Conservation (phyloP, 2,888 invertebrate species). For the Anoplius nigerrimus region DNA sequence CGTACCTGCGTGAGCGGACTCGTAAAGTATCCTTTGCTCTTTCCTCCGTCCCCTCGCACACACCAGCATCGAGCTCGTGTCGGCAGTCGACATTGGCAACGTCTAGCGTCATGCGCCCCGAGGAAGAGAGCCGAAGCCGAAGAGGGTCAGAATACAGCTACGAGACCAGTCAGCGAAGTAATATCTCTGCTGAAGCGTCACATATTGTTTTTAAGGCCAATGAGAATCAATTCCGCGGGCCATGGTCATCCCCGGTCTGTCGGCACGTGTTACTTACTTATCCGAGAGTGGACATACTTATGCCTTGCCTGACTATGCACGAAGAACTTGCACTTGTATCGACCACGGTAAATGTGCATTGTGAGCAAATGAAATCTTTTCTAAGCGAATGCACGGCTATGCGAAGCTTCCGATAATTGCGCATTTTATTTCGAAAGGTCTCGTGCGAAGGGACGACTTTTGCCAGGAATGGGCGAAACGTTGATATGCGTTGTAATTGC, state of each 20-base stretch:
- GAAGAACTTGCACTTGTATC: no score
- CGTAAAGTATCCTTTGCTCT: conserved; percentile 7
- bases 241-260: conserved; percentile 21
- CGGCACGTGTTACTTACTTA: background rate
- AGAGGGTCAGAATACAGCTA: conserved; percentile 23
- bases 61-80: conserved; percentile 14
- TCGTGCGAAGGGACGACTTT: no score
- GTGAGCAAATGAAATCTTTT: no score
- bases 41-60: background rate
- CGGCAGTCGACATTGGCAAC: conserved; percentile 22
- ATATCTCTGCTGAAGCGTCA: conserved; percentile 51
- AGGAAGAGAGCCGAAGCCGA: no score
- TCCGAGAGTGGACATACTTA: no score
- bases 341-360: no score
- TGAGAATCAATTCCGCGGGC: conserved; percentile 52
- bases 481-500: background rate
- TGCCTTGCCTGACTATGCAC: no score
- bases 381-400: no score
- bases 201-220: conserved; percentile 47
- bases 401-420: no score
- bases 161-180: conserved; percentile 29
- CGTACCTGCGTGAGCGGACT: conserved; percentile 15
- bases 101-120: no score
- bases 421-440: no score
- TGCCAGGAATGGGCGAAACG: no score